Conservation (phyloP, 2,113 vertebrate species). For the Notarius quadriscutis region DNA sequence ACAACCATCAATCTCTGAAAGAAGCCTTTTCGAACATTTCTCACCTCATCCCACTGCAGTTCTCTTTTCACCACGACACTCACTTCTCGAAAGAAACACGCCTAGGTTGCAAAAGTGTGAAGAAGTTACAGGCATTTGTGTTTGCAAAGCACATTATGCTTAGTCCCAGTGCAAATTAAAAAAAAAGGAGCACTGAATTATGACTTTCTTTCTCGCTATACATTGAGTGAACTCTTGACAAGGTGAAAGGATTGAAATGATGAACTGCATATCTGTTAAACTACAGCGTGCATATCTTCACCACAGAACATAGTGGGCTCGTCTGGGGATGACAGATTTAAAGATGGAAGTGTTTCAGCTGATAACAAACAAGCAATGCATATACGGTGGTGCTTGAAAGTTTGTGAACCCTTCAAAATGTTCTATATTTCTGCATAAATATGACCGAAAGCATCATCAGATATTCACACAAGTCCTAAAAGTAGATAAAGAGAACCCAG, state of each 20-base stretch:
- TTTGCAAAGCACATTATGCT: not conserved
- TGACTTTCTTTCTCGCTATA: not conserved
- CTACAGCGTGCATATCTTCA: not conserved
- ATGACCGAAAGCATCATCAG: too few species aligned
- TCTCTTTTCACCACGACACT: constrained; percentile 18
- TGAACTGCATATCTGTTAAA: not conserved
- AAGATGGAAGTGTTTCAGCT: not conserved
- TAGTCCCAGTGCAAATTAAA: not conserved
- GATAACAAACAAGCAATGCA: not conserved
- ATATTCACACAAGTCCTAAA: too few species aligned
- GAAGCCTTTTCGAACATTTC: constrained; percentile 24
- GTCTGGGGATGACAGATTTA: not conserved
- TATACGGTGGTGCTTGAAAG: too few species aligned
- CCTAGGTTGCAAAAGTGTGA: constrained; percentile 8
- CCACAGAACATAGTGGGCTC: not conserved
- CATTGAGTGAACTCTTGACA: not conserved
- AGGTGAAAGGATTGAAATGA: not conserved
- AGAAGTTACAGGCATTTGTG: constrained; percentile 10
- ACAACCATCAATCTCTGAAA: constrained; percentile 35
- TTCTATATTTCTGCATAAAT: too few species aligned
- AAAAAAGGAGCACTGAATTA: not conserved
- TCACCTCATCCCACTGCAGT: constrained; percentile 6
- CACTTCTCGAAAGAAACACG: not conserved
- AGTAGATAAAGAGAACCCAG: too few species aligned
- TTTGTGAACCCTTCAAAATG: too few species aligned